Conservation (phyloP, 2,888 invertebrate genomes). For the Acleris holmiana region DNA sequence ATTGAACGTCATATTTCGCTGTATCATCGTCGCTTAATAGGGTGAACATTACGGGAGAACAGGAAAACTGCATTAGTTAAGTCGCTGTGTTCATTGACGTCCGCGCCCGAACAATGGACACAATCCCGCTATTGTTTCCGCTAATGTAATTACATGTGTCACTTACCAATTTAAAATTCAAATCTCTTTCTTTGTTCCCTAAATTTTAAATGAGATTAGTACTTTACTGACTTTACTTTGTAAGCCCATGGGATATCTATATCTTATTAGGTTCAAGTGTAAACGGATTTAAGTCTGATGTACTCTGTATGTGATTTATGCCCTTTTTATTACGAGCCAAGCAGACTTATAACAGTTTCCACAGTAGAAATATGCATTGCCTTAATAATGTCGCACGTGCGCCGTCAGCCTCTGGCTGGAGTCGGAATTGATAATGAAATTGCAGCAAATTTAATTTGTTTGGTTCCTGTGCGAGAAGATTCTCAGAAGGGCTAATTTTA, state of each 20-base stretch:
- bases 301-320: no score
- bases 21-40: conserved; percentile 22
- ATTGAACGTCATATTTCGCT: conserved; percentile 15
- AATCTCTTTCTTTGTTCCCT: conserved; percentile 53
- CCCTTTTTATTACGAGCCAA: no score
- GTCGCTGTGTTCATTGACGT: conserved; percentile 27
- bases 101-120: conserved; percentile 19
- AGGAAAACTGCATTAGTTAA: conserved; percentile 36
- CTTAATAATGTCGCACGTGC: conserved; percentile 31
- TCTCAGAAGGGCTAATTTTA: conserved; percentile 38
- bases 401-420: not conserved
- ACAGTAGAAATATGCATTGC: conserved; percentile 26
- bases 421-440: conserved; percentile 39
- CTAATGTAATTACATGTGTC: conserved; percentile 61
- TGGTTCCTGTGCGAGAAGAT: conserved; percentile 38
- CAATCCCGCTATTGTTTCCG: conserved; percentile 30
- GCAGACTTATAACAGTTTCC: no score
- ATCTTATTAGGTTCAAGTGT: no score
- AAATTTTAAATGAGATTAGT: conserved; percentile 40
- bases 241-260: no score
- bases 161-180: conserved; percentile 70
- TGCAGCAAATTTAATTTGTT: conserved; percentile 29
- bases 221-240: conserved; percentile 25
- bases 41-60: conserved; percentile 24
- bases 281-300: no score